phyloP scores from a whole-genome alignment of 2,797 vertebrate genomes.

The Gila robusta region DNA sequence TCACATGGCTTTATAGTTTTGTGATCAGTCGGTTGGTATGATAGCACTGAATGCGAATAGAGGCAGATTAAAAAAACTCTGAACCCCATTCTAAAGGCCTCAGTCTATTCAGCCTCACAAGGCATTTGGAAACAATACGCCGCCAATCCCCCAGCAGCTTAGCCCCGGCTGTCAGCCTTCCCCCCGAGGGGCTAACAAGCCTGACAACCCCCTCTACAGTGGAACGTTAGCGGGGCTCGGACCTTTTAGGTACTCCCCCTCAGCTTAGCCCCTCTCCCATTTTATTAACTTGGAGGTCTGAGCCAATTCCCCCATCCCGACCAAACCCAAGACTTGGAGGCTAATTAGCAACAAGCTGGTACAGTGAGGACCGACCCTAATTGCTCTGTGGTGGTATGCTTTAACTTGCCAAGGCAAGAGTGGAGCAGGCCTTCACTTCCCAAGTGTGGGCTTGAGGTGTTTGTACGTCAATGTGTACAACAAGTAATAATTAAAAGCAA shows the following conservation, averaged over 20 bases:
- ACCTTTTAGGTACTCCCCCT: conserved; percentile 45
- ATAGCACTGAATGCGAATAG: conserved; percentile 54
- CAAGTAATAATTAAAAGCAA: neutral
- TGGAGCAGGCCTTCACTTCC: conserved; percentile 40
- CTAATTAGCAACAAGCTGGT: conserved; percentile 96
- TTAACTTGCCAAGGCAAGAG: conserved; percentile 81
- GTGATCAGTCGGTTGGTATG: conserved; percentile 49
- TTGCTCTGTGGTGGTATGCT: conserved; percentile 91
- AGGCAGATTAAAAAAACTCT: conserved; percentile 42
- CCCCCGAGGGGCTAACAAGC: conserved; percentile 72
- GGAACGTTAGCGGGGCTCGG: conserved; percentile 68
- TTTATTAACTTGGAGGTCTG: conserved; percentile 81
- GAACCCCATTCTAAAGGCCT: conserved; percentile 47
- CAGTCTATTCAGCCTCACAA: conserved; percentile 66
- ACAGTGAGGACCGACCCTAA: conserved; percentile 88
- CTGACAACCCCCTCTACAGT: conserved; percentile 68
- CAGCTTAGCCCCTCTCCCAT: conserved; percentile 47
- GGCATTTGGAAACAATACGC: conserved; percentile 65
- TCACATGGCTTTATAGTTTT: conserved; percentile 42
- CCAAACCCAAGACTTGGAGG: conserved; percentile 82
- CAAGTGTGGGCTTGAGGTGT: conserved; percentile 46
- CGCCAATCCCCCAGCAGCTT: conserved; percentile 63
- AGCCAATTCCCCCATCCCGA: conserved; percentile 47
- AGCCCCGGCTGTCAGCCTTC: conserved; percentile 67
- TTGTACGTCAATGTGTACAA: conserved; percentile 17